phyloP scores from a whole-genome alignment of 2,113 vertebrate genomes.

The Hypomesus transpacificus region DNA sequence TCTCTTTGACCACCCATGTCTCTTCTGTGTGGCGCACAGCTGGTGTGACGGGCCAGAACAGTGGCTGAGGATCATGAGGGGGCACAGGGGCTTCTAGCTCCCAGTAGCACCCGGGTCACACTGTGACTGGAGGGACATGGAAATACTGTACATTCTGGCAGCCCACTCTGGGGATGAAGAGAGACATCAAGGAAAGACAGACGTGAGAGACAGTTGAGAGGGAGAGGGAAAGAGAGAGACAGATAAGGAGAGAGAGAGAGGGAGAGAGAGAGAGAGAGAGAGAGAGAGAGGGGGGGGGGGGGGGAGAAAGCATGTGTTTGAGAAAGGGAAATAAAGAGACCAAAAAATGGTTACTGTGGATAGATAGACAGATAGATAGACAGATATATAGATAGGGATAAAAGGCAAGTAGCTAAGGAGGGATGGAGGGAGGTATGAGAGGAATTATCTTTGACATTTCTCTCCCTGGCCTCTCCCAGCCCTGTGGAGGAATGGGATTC shows the following conservation, averaged over 20 bases:
- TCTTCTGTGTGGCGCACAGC: conserved; percentile 18
- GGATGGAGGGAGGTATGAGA: conserved; percentile 22
- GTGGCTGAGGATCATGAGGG: conserved; percentile 31
- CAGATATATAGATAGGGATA: not conserved
- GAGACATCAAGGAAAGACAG: not conserved
- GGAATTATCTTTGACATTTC: conserved; percentile 37
- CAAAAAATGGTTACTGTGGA: not conserved
- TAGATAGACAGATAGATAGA: not conserved
- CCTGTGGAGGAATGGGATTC: not conserved
- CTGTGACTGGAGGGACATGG: conserved; percentile 32
- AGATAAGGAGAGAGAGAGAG: not conserved
- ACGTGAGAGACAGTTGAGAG: no score
- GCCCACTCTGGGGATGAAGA: not conserved
- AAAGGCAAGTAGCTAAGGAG: not conserved
- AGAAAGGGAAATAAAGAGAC: not conserved
- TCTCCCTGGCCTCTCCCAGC: not conserved
- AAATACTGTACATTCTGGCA: conserved; percentile 28
- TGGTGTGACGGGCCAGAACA: not conserved
- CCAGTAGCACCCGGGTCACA: conserved; percentile 32
- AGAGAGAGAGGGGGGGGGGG: not conserved
- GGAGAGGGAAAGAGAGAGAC: not conserved
- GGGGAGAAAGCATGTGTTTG: not conserved
- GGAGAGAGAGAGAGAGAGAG: not conserved
- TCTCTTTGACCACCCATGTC: not conserved
- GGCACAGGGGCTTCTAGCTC: conserved; percentile 38